Percentiles rank a stretch among this genome's conserved stretches.
These are phyloP conservation scores for Eristalinus sepulchralis DNA, from an alignment of 2,888 invertebrate genomes.

Conservation along the genomic window DNA sequence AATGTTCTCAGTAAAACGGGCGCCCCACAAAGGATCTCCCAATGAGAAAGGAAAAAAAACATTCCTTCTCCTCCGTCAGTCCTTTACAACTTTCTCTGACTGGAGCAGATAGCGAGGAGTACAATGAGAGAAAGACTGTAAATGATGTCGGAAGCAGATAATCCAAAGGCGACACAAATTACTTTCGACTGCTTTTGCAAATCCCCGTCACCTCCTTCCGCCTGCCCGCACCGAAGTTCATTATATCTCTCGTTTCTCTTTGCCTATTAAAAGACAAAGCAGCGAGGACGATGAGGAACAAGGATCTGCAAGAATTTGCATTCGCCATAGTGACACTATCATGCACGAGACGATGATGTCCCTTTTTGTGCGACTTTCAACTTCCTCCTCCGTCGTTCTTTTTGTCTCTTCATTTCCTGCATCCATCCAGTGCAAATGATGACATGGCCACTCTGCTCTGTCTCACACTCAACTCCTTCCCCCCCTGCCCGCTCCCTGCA, in stretches of 20 bases:
- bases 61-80: neutral
- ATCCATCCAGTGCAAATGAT: neutral
- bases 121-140: neutral
- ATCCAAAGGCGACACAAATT: conserved; percentile 50
- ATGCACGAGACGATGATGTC: conserved; percentile 8
- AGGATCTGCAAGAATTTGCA: conserved; percentile 32
- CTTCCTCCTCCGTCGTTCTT: neutral
- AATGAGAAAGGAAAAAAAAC: neutral
- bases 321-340: conserved; percentile 31
- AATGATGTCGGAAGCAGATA: conserved; percentile 44
- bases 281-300: neutral
- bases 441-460: neutral
- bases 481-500: neutral
- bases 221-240: neutral
- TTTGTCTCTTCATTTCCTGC: conserved; percentile 7
- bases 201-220: neutral
- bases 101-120: neutral
- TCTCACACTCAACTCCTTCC: too few relatives aligned
- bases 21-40: neutral
- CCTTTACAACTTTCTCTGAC: conserved; percentile 33
- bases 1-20: neutral
- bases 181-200: conserved; percentile 14
- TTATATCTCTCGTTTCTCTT: conserved; percentile 6
- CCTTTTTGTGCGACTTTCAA: conserved; percentile 19
- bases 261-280: conserved; percentile 16